Base-by-base conservation (phyloP, 1,140 invertebrate species). In the Brachionus manjavacas region DNA sequence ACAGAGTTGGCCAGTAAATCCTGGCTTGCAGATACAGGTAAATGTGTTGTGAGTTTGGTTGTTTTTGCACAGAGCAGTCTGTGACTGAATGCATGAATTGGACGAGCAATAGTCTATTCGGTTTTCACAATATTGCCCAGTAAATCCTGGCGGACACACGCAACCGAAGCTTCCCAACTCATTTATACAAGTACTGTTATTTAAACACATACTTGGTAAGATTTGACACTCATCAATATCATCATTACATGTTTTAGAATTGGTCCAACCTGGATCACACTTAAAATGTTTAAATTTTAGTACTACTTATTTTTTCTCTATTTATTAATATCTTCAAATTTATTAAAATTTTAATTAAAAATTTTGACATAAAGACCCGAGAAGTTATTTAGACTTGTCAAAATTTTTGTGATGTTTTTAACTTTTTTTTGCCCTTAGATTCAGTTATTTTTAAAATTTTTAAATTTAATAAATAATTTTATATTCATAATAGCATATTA, bases 101-200 rank as follows among this genome's bases (percentile, higher is more conserved):
- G 23, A 43, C 85, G 43, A 91, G 88, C 93, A 89, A 94, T 94
- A 60, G 91, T 88, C 91, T 9, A 96, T 93, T 88, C 96, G 93
- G 3, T 92, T 91, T 89, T 96, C 94, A 89, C 95, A 96, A 86
- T 94, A 93, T 43, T 91, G 16, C 11, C 83, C 83, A 20, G 83
- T 84, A 28, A n/a, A 84, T 11, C 41, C 39, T 11, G 68, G 46
- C 14, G 83, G 28, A 72, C 86, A 86, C 14, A 70, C n/a, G 60
- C 86, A 86, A 16, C 78, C 23, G 49, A 80, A 86, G 52, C 87
- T 87, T 7, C 88, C 88, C 0, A 85, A 85, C 0, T 86, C 87
- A 84, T 90, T 90, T 52, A 87, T 60, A 84, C 89, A 90, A 1
- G 86, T 87, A 14, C 87, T 87, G 25, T 78, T 78, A 20, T 72